Base-by-base conservation (phyloP, 2,888 invertebrate genomes). In the Drosophila sordidula region DNA sequence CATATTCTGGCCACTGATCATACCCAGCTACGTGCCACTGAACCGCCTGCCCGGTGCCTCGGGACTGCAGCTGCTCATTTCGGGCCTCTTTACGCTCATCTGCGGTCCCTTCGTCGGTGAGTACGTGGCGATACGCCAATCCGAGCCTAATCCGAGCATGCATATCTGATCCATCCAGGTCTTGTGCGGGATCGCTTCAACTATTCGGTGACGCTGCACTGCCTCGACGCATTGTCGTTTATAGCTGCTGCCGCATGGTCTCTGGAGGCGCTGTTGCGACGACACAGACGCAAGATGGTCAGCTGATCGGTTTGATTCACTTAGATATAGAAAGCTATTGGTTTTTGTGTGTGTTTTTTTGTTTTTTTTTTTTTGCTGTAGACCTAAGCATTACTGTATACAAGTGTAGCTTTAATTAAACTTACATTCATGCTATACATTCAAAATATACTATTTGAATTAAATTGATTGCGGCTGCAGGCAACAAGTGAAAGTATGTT, bases 1-100 rank as follows among this genome's bases (percentile, higher is more conserved):
- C 4, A 95, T 96, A 6, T 96, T 96, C 83, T 95, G 96, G 94
- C 95, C 95, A 0, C 91, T 96, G 4, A 95, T 95, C 11, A 95
- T 96, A 79, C 95, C 96, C 3, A 94, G 94, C 0, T 94, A 96
- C 85, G 95, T 96, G 42, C 94, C 95, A 0, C 87, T 96, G 12
- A 94, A 95, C 70, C 94, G 95, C 63, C 89, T 96, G 64, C 95
- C 96, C 0, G 95, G 95, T 9, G 96, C 96, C 3, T 94, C 95
- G 0, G 96, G 96, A 0, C 92, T 96, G 47, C 95, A 95, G 86
- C 90, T 96, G 38, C 91, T 95, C 8, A 94, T 94, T 47, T 94
- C 95, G 78, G 96, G 95, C 0, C 90, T 95, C 4, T 93, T 95
- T 11, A 95, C 94, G 62, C 90, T 95, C 4, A 69, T 92, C 0